Evolutionary conservation across 2,797 vertebrate species (phyloP), one percentile per base, ranked within the genome.

Genomic region (Lycodopsis pacificus): DNA sequence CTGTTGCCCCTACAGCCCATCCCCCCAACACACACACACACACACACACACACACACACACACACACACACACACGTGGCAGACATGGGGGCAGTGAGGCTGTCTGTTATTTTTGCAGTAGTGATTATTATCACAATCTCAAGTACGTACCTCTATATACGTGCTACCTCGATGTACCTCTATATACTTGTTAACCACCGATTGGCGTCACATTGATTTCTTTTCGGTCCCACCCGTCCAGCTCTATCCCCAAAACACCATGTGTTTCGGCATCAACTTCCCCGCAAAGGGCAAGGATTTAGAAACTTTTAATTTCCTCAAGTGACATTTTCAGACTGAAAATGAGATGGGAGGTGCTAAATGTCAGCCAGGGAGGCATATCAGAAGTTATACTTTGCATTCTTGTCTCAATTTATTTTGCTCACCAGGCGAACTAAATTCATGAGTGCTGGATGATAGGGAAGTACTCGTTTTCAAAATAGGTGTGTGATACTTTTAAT

Each of bases 241-340:
- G 48, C 56, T 40, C 8, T 22, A 42, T 72, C 49, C 27, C 27
- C 32, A 25, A 61, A 76, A 74, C 54, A 74, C 30, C 22, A 25
- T 63, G 19, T 49, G 17, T 68, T 65, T 59, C 44, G 65, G 11
- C 27, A 71, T 76, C 54, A 56, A 64, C 53, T 74, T 79, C 40
- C 51, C 40, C 15, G 62, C 63, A 69, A 87, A 77, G 69, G 42
- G 19, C 51, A 79, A 3, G 6, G 62, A 65, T 77, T 84, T 73
- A 57, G 57, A 80, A 69, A 87, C 48, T 48, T 83, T 80, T 75
- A 56, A 76, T 88, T 84, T 87, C 71, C 77, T 67, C 17, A 4
- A 70, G 17, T 89, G 88, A 88, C 86, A 90, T 89, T 92, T 92
- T 78, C 63, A 80, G 61, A 82, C 65, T 71, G 72, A 81, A 81